Evolutionary conservation across 2,888 invertebrate species (phyloP), one percentile per base, ranked within the genome.

Genomic region (Eupithecia pulchellata): DNA sequence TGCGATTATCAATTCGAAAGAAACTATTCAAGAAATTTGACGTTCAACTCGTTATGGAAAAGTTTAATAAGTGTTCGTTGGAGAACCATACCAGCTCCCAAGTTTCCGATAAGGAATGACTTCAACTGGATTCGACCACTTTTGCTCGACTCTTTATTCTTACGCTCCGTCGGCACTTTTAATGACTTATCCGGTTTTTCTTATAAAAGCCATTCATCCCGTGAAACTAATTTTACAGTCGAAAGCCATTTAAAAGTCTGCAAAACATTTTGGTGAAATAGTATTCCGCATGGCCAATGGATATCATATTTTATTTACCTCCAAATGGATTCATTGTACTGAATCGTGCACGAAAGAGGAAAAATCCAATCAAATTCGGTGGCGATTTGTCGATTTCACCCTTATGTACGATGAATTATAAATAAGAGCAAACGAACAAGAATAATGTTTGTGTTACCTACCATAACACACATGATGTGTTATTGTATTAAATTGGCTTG

Each of bases 121-220:
- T 85, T 79, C 82, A 79, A 79, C 84, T 85, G 83, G 78, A 85
- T 89, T 91, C 90, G 86, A 89, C 91, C 89, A 90, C 86, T 91
- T 87, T 86, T 84, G 82, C 82, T 84, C 81, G 81, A 79, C 84
- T 83, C 84, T 87, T 88, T 83, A 87, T 89, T 89, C 87, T 89
- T 87, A 88, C 91, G 91, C 90, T 91, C 82, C 87, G 86, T 85
- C 85, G 87, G 86, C 88, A 91, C 87, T 92, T 92, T 92, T 93
- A 93, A 93, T 93, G 91, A 92, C 91, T 92, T 91, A 90, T 89
- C 89, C 88, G 84, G 84, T 86, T 89, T 89, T 85, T 57, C 57
- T 57, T 57, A 52, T 25, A 52, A 52, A 25, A 52, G 4, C 57
- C 29, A 80, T 82, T 85, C 83, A 78, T 85, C 84, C 66, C 65